phyloP scores from a whole-genome alignment of 2,888 invertebrate species.

The Phanerotoma sp. region DNA sequence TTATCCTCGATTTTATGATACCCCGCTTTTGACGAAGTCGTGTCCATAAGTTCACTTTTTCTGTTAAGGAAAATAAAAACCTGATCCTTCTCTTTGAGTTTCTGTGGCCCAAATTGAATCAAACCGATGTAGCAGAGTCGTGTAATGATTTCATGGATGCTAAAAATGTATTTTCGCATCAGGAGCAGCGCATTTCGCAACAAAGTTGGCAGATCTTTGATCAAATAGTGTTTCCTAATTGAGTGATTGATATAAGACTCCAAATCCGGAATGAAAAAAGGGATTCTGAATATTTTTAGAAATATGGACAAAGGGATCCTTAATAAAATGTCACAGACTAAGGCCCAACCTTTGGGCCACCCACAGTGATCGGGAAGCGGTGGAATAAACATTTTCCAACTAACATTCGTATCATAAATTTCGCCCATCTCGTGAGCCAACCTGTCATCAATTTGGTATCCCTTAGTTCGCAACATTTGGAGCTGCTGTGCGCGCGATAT shows the following conservation, averaged over 20 bases:
- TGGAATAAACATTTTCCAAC: constrained; percentile 74
- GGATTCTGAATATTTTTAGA: constrained; percentile 66
- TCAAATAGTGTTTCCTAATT: constrained; percentile 65
- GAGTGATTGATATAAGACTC: constrained; percentile 67
- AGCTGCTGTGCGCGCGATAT: constrained; percentile 42
- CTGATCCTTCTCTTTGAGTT: constrained; percentile 69
- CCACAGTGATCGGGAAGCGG: constrained; percentile 64
- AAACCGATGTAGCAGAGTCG: constrained; percentile 70
- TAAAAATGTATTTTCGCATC: constrained; percentile 63
- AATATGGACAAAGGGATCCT: constrained; percentile 73
- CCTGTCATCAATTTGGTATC: constrained; percentile 50
- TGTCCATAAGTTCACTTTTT: constrained; percentile 65
- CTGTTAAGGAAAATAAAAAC: constrained; percentile 71
- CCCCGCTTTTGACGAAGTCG: constrained; percentile 64
- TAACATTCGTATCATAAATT: constrained; percentile 60
- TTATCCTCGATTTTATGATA: constrained; percentile 65
- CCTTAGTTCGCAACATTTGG: constrained; percentile 42
- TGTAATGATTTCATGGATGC: constrained; percentile 61
- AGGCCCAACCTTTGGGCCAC: constrained; percentile 69
- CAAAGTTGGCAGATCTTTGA: constrained; percentile 63
- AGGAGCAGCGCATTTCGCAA: constrained; percentile 61
- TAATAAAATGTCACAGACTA: constrained; percentile 69
- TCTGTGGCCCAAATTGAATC: constrained; percentile 68
- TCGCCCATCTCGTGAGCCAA: constrained; percentile 58
- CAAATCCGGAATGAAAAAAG: constrained; percentile 62